phyloP scores from a whole-genome alignment of 2,888 invertebrate species.

The Eilema caniola region DNA sequence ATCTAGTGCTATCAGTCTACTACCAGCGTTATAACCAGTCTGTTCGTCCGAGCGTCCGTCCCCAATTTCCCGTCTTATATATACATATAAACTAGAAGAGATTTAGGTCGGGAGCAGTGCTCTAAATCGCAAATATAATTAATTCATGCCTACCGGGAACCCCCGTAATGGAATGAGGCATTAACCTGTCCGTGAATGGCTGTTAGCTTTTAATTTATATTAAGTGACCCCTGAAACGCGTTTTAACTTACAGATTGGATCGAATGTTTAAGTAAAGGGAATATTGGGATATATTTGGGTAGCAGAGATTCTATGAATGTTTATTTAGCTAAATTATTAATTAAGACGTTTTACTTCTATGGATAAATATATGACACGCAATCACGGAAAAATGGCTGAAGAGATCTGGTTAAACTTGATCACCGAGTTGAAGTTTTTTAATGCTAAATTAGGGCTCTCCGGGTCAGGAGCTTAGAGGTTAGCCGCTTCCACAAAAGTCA shows the following conservation, averaged over 20 bases:
- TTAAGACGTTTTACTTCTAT: too few relatives aligned
- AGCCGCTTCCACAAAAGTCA: too few relatives aligned
- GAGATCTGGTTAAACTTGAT: too few relatives aligned
- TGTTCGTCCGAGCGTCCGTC: not conserved
- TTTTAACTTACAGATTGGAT: constrained; percentile 41
- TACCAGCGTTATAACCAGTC: not conserved
- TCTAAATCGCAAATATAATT: constrained; percentile 57
- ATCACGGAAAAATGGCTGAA: too few relatives aligned
- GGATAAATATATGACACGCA: too few relatives aligned
- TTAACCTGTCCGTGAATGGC: constrained; percentile 53
- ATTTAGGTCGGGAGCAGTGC: constrained; percentile 45
- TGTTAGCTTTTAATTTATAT: constrained; percentile 67
- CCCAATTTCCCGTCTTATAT: constrained; percentile 20
- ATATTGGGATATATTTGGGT: constrained; percentile 5
- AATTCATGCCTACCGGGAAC: constrained; percentile 49
- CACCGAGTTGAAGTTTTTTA: too few relatives aligned
- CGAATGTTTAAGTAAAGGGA: constrained; percentile 17
- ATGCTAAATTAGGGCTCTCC: too few relatives aligned
- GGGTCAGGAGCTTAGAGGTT: too few relatives aligned
- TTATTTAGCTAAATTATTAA: not conserved
- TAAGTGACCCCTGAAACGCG: constrained; percentile 50
- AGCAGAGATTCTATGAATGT: not conserved
- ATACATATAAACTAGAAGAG: constrained; percentile 35
- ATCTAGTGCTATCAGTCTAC: not conserved
- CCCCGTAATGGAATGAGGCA: constrained; percentile 57